phyloP scores from a whole-genome alignment of 2,113 vertebrate species.

The Leptobrachium ailaonicum region DNA sequence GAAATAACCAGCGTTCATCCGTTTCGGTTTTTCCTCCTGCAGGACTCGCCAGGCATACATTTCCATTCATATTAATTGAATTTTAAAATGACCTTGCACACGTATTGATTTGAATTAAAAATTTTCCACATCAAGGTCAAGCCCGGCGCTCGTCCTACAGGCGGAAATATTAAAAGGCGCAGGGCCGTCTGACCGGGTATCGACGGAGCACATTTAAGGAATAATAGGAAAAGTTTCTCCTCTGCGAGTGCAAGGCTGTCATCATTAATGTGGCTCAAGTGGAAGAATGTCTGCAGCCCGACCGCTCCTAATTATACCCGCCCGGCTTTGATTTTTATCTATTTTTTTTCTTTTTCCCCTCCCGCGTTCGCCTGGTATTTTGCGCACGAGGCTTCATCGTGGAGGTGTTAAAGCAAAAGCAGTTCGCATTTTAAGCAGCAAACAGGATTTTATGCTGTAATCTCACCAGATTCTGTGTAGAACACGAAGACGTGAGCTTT shows the following conservation, averaged over 20 bases:
- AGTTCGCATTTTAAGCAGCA: no score
- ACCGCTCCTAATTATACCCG: neutral
- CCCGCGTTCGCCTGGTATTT: no score
- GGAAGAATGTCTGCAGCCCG: neutral
- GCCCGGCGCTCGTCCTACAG: constrained; percentile 64
- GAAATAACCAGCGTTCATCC: constrained; percentile 53
- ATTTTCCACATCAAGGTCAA: constrained; percentile 72
- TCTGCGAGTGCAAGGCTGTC: constrained; percentile 39
- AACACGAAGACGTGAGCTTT: no score
- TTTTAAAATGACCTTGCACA: constrained; percentile 79
- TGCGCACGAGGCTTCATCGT: no score
- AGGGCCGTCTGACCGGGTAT: constrained; percentile 64
- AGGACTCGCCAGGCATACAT: constrained; percentile 65
- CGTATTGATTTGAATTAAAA: constrained; percentile 79
- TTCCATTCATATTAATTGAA: constrained; percentile 80
- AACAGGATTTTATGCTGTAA: no score
- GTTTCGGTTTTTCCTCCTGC: constrained; percentile 62
- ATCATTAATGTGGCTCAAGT: constrained; percentile 40
- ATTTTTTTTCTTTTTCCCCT: no score
- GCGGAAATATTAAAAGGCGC: constrained; percentile 66
- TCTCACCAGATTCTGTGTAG: no score
- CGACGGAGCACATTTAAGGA: constrained; percentile 53
- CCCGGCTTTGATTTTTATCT: neutral
- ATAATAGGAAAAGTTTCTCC: constrained; percentile 52
- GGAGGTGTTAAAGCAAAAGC: no score